Conservation (phyloP, 1,140 invertebrate genomes). For the Bursaphelenchus mucronatus region DNA sequence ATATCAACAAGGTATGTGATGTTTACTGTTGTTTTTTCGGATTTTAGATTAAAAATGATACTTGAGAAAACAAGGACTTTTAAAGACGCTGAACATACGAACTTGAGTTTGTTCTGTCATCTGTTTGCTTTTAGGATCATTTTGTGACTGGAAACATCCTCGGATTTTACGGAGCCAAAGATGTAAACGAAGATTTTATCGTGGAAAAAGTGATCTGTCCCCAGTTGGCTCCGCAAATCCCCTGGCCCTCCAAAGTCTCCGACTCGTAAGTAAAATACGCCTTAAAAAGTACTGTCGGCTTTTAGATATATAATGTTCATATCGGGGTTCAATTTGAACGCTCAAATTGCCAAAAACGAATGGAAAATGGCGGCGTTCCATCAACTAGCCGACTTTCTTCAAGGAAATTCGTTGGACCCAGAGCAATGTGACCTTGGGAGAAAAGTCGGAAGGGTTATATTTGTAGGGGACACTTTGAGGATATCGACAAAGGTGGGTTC, state of each 20-base stretch:
- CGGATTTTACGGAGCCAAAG: constrained; percentile 30
- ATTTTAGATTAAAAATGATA: too few relatives aligned
- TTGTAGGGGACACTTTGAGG: constrained; percentile 37
- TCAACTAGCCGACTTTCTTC: constrained; percentile 31
- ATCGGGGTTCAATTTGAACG: constrained; percentile 30
- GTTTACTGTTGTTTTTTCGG: too few relatives aligned
- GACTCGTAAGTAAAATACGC: constrained; percentile 28
- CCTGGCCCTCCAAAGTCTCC: constrained; percentile 34
- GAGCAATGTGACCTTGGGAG: constrained; percentile 16
- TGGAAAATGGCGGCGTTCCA: constrained; percentile 20
- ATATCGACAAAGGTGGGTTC: constrained; percentile 18
- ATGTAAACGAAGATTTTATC: constrained; percentile 18
- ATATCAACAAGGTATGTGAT: constrained; percentile 16
- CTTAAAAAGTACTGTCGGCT: neutral
- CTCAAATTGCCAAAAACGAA: constrained; percentile 20
- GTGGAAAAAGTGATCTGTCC: constrained; percentile 31
- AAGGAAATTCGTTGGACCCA: constrained; percentile 11
- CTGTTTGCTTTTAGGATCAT: constrained; percentile 10
- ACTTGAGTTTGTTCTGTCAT: too few relatives aligned
- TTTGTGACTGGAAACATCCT: constrained; percentile 37
- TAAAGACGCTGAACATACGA: too few relatives aligned
- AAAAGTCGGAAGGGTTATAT: constrained; percentile 25
- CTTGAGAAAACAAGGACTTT: too few relatives aligned
- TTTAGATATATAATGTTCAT: constrained; percentile 39
- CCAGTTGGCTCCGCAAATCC: constrained; percentile 28